Evolutionary conservation across 2,888 invertebrate species (phyloP).

Genomic region (Leucophora obtusa): DNA sequence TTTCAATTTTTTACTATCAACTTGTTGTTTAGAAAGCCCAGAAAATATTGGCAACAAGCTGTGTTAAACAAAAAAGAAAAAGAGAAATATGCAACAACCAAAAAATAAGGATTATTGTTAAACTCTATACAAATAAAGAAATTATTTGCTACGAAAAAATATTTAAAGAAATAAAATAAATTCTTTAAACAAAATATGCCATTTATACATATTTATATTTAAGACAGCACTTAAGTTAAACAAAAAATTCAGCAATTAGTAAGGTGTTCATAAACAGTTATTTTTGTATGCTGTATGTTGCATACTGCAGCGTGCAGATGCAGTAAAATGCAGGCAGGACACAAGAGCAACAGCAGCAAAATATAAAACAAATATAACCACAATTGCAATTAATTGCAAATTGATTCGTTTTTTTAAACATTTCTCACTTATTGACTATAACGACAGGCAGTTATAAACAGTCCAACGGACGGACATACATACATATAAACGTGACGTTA

Average conservation of each 20-base stretch:
- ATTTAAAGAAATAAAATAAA: conserved; percentile 22
- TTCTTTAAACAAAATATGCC: conserved; percentile 29
- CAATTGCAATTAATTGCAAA: conserved; percentile 62
- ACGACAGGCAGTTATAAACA: conserved; percentile 4
- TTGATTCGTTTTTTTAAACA: conserved; percentile 51
- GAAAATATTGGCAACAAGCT: conserved; percentile 56
- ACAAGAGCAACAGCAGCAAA: neutral
- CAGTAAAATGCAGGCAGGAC: neutral
- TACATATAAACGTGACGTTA: conserved; percentile 39
- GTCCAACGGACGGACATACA: neutral
- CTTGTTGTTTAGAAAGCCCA: conserved; percentile 21
- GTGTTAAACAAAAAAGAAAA: conserved; percentile 11
- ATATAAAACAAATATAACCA: conserved; percentile 23
- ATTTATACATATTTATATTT: conserved; percentile 38
- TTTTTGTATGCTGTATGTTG: neutral
- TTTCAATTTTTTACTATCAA: conserved; percentile 55
- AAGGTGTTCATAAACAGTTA: conserved; percentile 47
- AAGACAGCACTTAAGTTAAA: conserved; percentile 24
- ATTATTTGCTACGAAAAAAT: conserved; percentile 20
- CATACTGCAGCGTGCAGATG: conserved; percentile 23
- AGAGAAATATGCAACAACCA: conserved; percentile 13
- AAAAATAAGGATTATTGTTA: conserved; percentile 41
- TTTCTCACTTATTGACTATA: conserved; percentile 40
- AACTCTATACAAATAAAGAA: conserved; percentile 17
- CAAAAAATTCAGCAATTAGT: conserved; percentile 42